These are phyloP conservation scores for Galagoides demidoff DNA, from an alignment of 2,797 vertebrate species.

Conservation along the genomic window DNA sequence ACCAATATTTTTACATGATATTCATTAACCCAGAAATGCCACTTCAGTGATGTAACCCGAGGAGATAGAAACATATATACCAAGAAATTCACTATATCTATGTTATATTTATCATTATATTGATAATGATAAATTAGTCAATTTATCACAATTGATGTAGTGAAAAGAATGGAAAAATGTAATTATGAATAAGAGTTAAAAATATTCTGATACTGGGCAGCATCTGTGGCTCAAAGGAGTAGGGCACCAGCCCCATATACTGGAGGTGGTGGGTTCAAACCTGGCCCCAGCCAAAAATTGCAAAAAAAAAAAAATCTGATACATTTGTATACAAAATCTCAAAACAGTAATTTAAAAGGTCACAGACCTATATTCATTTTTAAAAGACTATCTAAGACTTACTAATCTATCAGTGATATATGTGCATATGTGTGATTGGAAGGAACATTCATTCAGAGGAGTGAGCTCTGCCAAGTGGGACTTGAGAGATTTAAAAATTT, in stretches of 20 bases:
- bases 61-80: background rate
- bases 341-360: background rate
- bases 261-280: too few relatives aligned
- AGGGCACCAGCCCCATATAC: too few relatives aligned
- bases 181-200: background rate
- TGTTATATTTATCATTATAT: background rate
- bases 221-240: too few relatives aligned
- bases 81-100: background rate
- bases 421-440: background rate
- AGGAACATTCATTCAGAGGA: background rate
- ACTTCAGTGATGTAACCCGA: background rate
- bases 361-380: background rate
- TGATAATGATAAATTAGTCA: too few relatives aligned
- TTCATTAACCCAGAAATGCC: background rate
- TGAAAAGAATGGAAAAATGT: slow-evolving; percentile 20
- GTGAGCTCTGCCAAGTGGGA: background rate
- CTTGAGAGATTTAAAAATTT: background rate
- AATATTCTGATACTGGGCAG: background rate
- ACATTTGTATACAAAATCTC: background rate
- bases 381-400: background rate
- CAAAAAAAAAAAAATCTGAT: background rate
- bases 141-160: background rate
- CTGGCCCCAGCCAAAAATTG: too few relatives aligned
- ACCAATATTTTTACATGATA: background rate
- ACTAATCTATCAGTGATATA: background rate